A percentile compares a stretch with the other conserved stretches of the same genome.
Conservation (phyloP, 2,888 invertebrate genomes). For the Lasioglossum oenotherae region DNA sequence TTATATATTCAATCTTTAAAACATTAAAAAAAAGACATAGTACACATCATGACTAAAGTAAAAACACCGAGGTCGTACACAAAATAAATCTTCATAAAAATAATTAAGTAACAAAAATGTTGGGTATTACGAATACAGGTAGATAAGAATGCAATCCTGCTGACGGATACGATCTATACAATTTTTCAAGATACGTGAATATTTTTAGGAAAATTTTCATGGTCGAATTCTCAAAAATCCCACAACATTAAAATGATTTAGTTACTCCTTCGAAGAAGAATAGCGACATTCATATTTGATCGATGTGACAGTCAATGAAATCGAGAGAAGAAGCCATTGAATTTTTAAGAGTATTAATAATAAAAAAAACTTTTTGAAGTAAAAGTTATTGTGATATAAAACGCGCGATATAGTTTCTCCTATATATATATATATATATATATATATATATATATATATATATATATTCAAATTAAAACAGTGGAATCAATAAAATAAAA, state of each 20-base stretch:
- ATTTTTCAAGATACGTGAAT: background rate
- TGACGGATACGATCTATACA: background rate
- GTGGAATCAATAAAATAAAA: background rate
- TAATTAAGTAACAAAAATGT: conserved; percentile 2
- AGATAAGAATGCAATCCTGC: background rate
- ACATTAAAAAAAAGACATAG: background rate
- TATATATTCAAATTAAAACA: background rate
- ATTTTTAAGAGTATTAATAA: background rate
- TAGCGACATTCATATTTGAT: background rate
- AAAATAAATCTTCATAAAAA: conserved; percentile 42
- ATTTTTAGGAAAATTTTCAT: background rate
- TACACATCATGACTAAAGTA: background rate
- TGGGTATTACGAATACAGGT: background rate
- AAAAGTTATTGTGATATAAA: background rate
- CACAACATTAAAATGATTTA: background rate
- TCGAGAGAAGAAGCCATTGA: background rate
- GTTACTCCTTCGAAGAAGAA: background rate
- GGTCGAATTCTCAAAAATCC: no score
- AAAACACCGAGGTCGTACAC: conserved; percentile 6
- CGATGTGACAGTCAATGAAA: no score
- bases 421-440: no score
- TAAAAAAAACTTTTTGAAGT: background rate
- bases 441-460: no score
- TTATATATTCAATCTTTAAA: conserved; percentile 8
- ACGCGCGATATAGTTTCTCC: background rate